Base-by-base conservation (phyloP, 2,113 vertebrate species). In the Oreochromis tanganicae region DNA sequence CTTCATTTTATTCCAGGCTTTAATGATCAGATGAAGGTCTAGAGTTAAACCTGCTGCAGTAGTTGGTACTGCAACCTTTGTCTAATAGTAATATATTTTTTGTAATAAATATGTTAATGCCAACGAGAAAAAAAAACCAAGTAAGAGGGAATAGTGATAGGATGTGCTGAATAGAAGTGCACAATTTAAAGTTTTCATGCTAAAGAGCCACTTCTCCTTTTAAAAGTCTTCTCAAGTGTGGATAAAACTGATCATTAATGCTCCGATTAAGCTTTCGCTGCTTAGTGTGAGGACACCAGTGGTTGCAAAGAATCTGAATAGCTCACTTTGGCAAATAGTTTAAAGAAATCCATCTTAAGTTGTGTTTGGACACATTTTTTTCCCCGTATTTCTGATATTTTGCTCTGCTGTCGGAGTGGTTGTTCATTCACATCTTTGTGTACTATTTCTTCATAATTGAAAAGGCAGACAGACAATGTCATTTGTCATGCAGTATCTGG, bases 381-480 rank as follows among this genome's bases (percentile, higher is more conserved):
- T 59, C 54, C 73, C 66, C 46, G 2, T 10, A 29, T 75, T 43
- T 16, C 50, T 43, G 32, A 59, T 3, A 14, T 85, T 83, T 85
- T 46, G 14, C 50, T 75, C 55, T 48, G 29, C 32, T 83, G 85
- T 56, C 46, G 41, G 50, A 41, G 36, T 80, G 83, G 80, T 81
- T 32, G 50, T 56, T 73, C 68, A 61, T 43, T 89, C 21, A 11
- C 78, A 71, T 82, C 27, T 87, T 81, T 8, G 13, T 82, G 41
- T 34, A 19, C 54, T 24, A 7, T 89, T 81, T 86, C 83, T 83
- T 88, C 17, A 29, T 34, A 80, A 73, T 80, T 50, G 87, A 85
- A 91, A 86, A 87, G 88, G 87, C 91, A 92, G 90, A 91, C 91
- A 88, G 92, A 85, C 85, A 85, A 56, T 93, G 90, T 57, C 85